Evolutionary conservation across 92 coral and sea anemone species (phyloP), one percentile per base, ranked within the genome.

Genomic region (Palythoa heliodiscus): DNA sequence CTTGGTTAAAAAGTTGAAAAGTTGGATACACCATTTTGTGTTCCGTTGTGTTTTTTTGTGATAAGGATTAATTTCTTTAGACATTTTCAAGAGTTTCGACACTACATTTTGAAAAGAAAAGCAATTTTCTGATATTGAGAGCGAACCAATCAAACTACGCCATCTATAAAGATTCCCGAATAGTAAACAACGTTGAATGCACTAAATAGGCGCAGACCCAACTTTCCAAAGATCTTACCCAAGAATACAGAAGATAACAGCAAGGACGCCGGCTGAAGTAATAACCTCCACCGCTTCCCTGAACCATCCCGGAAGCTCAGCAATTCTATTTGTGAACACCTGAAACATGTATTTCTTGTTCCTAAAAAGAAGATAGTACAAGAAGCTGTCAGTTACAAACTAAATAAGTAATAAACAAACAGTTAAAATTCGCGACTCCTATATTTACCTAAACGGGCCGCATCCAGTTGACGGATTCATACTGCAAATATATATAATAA

Each of bases 371-470:
- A 3, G 20, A 77, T 76, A 60, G 19, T 63, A 50, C 16, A 52
- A 52, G 2, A 76, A n/a, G 7, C 12, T n/a, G 43, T 70, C 24
- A 71, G 72, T 50, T n/a, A 47, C 2, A 43, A 69, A 68, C 13
- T 37, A 64, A n/a, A 19, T 19, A 12, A 55, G 11, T 0, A 55
- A 55, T 3, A 55, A 12, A 12, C 61, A 55, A 10, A 55, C 23
- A 13, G 13, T 57, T 78, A 4, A 15, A 78, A 40, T 13, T 35
- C 16, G 6, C 14, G 25, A 1, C 38, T 50, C 35, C 10, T 17
- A 15, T 79, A 39, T 90, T 87, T 85, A 95, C 98, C 90, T 88
- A 89, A 96, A 96, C 39, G 98, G 98, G 14, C 98, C 98, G 78
- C 98, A 96, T 14, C 22, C 76, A 48, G 57, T 22, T 70, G 98